These are phyloP conservation scores for Chymomyza caudatula DNA, from an alignment of 2,888 invertebrate genomes.

Conservation along the genomic window DNA sequence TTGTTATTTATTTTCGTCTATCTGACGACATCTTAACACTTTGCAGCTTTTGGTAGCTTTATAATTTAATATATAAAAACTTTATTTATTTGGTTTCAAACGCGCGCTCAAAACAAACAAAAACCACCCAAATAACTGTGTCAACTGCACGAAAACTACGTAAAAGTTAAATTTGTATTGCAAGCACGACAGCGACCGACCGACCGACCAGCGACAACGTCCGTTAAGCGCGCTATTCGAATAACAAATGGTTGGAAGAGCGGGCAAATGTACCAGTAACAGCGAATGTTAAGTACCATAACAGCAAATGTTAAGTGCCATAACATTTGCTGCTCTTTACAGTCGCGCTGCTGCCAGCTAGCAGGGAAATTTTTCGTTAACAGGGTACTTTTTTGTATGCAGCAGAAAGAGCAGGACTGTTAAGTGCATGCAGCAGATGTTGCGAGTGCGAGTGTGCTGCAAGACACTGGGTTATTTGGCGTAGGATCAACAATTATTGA, in stretches of 20 bases:
- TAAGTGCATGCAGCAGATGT: no score
- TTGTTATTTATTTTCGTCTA: constrained; percentile 24
- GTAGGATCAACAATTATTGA: not conserved
- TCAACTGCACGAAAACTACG: constrained; percentile 36
- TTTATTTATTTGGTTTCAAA: constrained; percentile 6
- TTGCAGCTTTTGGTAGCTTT: constrained; percentile 36
- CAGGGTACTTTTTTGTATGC: not conserved
- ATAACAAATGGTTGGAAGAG: constrained; percentile 48
- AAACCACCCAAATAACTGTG: not conserved
- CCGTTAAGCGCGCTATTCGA: constrained; percentile 31
- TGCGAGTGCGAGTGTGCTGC: not conserved
- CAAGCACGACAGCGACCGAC: constrained; percentile 23
- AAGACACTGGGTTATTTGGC: not conserved
- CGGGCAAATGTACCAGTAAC: constrained; percentile 1
- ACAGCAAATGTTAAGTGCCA: not conserved
- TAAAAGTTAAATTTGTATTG: constrained; percentile 28
- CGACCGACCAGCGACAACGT: constrained; percentile 20
- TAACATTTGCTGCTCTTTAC: not conserved
- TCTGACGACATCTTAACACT: not conserved
- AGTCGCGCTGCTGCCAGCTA: not conserved
- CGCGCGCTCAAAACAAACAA: not conserved
- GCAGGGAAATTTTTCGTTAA: not conserved
- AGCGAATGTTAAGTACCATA: not conserved
- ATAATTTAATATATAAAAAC: no score
- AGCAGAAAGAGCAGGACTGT: not conserved